These are phyloP conservation scores for Hydrotaea cyrtoneurina DNA, from an alignment of 2,888 invertebrate species.

Conservation along the genomic window DNA sequence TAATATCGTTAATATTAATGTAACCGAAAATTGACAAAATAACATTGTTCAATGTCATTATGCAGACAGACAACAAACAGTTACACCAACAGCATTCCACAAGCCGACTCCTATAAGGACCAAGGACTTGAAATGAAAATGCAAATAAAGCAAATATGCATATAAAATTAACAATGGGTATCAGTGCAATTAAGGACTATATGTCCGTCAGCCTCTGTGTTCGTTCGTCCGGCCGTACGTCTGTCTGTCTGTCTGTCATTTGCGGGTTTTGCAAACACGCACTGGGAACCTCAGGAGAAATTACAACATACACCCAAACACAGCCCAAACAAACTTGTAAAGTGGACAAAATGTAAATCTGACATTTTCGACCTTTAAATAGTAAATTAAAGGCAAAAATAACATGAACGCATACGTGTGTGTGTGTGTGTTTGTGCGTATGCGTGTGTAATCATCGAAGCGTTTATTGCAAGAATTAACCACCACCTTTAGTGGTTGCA, in stretches of 20 bases:
- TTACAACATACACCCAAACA: not conserved
- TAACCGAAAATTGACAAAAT: constrained; percentile 65
- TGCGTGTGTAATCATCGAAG: not conserved
- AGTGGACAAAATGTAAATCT: constrained; percentile 55
- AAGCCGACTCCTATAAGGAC: constrained; percentile 1
- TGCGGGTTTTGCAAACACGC: not conserved
- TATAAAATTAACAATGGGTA: constrained; percentile 59
- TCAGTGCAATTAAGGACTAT: constrained; percentile 55
- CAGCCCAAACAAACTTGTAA: constrained; percentile 19
- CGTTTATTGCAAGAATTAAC: constrained; percentile 19
- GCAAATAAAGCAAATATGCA: constrained; percentile 56
- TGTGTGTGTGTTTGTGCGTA: not conserved
- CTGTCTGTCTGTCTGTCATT: no score
- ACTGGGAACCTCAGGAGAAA: constrained; percentile 6
- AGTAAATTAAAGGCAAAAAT: constrained; percentile 67
- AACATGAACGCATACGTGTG: constrained; percentile 42
- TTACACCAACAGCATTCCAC: constrained; percentile 14
- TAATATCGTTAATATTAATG: constrained; percentile 69
- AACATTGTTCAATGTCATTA: constrained; percentile 54
- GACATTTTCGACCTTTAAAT: constrained; percentile 67
- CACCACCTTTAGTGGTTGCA: constrained; percentile 36
- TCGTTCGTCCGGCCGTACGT: not conserved
- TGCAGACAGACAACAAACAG: constrained; percentile 18
- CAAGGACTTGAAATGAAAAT: constrained; percentile 37
- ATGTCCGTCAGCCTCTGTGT: not conserved